Evolutionary conservation across 2,888 invertebrate species (phyloP).

Genomic region (Tineola bisselliella): DNA sequence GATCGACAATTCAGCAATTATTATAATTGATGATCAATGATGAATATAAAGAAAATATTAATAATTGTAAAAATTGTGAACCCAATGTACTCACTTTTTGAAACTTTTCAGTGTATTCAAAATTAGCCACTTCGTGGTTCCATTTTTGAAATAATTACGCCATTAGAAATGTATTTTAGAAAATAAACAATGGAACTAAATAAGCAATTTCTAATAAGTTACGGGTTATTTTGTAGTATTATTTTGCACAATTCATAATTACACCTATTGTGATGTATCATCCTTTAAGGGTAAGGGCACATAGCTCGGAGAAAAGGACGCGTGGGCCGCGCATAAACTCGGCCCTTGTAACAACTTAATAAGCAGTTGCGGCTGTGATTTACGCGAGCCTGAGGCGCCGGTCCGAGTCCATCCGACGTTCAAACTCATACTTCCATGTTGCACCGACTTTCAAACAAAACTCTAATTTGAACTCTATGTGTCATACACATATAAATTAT

Average conservation of each 20-base stretch:
- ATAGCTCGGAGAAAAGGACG: conserved; percentile 36
- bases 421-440: neutral
- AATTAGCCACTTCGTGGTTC: no score
- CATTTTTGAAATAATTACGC: no score
- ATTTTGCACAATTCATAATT: neutral
- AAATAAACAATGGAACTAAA: neutral
- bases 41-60: no score
- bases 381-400: conserved; percentile 63
- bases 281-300: conserved; percentile 39
- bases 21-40: no score
- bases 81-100: no score
- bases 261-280: neutral
- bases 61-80: no score
- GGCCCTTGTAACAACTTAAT: conserved; percentile 64
- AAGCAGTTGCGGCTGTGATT: conserved; percentile 59
- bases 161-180: neutral
- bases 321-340: conserved; percentile 50
- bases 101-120: no score
- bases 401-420: neutral
- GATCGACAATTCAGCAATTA: no score
- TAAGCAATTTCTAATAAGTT: neutral
- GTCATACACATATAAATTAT: neutral
- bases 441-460: neutral
- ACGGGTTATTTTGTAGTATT: neutral
- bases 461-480: neutral